Base-by-base conservation (phyloP, 2,888 invertebrate species). In the Spialia ferax region DNA sequence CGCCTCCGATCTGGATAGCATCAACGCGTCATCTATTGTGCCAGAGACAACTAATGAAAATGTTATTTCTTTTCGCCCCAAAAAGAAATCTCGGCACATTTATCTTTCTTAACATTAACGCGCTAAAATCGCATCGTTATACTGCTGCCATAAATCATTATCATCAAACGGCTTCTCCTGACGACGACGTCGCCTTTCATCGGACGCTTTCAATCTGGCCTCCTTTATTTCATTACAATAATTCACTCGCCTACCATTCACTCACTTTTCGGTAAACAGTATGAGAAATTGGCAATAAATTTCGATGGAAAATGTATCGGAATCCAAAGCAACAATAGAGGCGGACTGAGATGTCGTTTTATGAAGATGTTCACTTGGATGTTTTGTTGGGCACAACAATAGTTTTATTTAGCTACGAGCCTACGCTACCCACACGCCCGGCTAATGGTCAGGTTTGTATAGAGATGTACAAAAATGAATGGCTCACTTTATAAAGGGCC, bases 221-320 rank as follows among this genome's bases (percentile, higher is more conserved):
- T 87, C 89, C 86, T 90, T 93, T 92, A 91, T 92, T 89, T 88
- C 83, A 91, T 92, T 89, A 92, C 91, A 92, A 91, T 92, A 88
- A 91, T 90, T 92, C 90, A 87, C 87, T 91, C 87, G 88, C 84
- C 89, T 86, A 80, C 88, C 83, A 89, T 91, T 89, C 89, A 87
- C 80, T 89, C 89, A 88, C 80, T 87, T 90, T 88, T 91, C 83
- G 85, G 88, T 93, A 90, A 91, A 89, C 89, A 92, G 87, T 87
- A 86, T 81, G 83, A 85, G 87, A 87, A 92, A 93, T 92, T 91
- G 90, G 86, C 92, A 91, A 91, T 93, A 92, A 93, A 91, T 91
- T 88, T 84, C 82, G 85, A 75, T 89, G 82, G n/a, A 85, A n/a
- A 87, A 88, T 90, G 89, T 87, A 86, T 87, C 83, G 81, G 38